These are phyloP conservation scores for Dicyrtoma fusca DNA, from an alignment of 2,888 invertebrate genomes.

Conservation along the genomic window DNA sequence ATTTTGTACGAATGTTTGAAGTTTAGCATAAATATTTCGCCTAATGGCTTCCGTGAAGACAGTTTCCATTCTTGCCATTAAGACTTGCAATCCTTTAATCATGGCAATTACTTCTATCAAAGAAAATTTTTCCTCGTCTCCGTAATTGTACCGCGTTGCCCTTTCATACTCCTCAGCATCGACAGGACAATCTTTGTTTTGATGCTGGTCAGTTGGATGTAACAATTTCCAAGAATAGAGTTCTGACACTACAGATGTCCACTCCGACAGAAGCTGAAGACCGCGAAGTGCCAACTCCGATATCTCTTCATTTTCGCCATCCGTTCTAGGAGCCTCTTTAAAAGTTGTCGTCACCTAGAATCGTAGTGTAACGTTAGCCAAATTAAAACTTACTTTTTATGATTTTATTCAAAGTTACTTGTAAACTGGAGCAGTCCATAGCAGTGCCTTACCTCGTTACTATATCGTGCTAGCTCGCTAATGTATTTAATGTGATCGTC, in stretches of 20 bases:
- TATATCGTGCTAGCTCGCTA: constrained; percentile 89
- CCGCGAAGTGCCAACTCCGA: constrained; percentile 77
- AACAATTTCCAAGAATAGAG: constrained; percentile 97
- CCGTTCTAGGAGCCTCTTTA: constrained; percentile 62
- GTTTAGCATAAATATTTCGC: constrained; percentile 89
- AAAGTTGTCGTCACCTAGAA: constrained; percentile 65
- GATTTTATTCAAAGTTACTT: background rate
- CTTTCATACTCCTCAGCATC: constrained; percentile 98
- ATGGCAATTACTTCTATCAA: constrained; percentile 98
- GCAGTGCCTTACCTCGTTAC: constrained; percentile 63
- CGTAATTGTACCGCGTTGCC: constrained; percentile 96
- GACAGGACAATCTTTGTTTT: constrained; percentile 89
- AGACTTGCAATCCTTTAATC: constrained; percentile 96
- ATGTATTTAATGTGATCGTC: constrained; percentile 98
- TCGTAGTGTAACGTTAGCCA: background rate
- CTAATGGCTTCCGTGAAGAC: constrained; percentile 90
- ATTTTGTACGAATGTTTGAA: constrained; percentile 95
- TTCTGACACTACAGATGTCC: constrained; percentile 96
- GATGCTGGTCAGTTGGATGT: constrained; percentile 96
- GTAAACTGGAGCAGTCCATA: background rate
- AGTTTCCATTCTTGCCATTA: constrained; percentile 97
- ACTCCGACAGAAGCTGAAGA: constrained; percentile 88
- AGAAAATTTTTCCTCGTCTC: constrained; percentile 95
- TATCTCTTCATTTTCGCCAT: constrained; percentile 60
- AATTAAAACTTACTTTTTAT: background rate